phyloP scores from a whole-genome alignment of 1,140 invertebrate species.

The Nixonia krombeini region DNA sequence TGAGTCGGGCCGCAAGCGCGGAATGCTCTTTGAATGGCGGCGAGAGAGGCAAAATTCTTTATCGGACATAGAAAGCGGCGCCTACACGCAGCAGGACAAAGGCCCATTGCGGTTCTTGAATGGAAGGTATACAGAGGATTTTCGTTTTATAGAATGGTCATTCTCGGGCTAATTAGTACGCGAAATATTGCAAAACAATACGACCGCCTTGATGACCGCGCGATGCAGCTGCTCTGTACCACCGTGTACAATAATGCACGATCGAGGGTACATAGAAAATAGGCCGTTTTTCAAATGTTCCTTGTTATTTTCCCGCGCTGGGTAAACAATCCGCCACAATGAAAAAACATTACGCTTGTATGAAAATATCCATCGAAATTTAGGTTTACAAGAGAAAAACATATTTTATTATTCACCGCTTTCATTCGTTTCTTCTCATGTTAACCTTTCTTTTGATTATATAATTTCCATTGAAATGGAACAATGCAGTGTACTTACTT shows the following conservation, averaged over 20 bases:
- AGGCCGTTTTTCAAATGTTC: neutral
- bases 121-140: slow-evolving; percentile 20
- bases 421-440: too few relatives aligned
- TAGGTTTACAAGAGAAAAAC: too few relatives aligned
- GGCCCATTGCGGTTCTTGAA: slow-evolving; percentile 23
- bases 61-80: slow-evolving; percentile 11
- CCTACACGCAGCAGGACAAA: slow-evolving; percentile 4
- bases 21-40: slow-evolving; percentile 18
- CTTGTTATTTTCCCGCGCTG: too few relatives aligned
- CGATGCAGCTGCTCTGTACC: slow-evolving; percentile 52
- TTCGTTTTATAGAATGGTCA: slow-evolving; percentile 51
- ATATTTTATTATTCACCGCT: too few relatives aligned
- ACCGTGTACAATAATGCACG: neutral
- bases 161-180: slow-evolving; percentile 60
- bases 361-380: too few relatives aligned
- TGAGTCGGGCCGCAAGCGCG: slow-evolving; percentile 15
- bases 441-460: too few relatives aligned
- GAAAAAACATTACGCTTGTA: too few relatives aligned
- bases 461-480: too few relatives aligned
- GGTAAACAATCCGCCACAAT: too few relatives aligned
- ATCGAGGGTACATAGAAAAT: slow-evolving; percentile 2
- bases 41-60: slow-evolving; percentile 19
- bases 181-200: slow-evolving; percentile 61
- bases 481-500: too few relatives aligned
- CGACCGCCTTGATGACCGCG: slow-evolving; percentile 33